Conservation (phyloP, 2,888 invertebrate genomes). For the Metalampra italica region DNA sequence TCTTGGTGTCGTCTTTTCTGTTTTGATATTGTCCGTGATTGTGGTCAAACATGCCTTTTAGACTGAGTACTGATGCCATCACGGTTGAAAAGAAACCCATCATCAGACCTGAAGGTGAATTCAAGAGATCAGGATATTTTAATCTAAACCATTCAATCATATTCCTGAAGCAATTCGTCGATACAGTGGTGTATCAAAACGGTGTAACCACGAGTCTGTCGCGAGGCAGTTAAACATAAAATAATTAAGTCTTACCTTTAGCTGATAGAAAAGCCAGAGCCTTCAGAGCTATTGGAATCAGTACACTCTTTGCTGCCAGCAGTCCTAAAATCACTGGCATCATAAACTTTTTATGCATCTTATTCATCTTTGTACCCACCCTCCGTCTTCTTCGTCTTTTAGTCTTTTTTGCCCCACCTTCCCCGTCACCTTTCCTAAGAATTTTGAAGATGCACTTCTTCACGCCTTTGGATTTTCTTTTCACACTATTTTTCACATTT, state of each 20-base stretch:
- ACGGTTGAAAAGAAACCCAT: slow-evolving; percentile 71
- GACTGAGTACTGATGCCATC: slow-evolving; percentile 80
- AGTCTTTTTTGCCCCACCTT: not conserved
- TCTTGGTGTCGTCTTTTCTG: slow-evolving; percentile 59
- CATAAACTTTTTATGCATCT: slow-evolving; percentile 75
- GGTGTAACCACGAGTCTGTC: no score
- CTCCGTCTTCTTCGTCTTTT: slow-evolving; percentile 28
- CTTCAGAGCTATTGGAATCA: slow-evolving; percentile 83
- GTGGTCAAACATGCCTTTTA: slow-evolving; percentile 72
- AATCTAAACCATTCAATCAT: not conserved
- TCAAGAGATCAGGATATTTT: not conserved
- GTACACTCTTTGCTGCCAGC: slow-evolving; percentile 81
- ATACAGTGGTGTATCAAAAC: no score
- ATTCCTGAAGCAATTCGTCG: not conserved
- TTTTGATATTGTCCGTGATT: slow-evolving; percentile 45
- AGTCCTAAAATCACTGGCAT: slow-evolving; percentile 81
- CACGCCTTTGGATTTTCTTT: slow-evolving; percentile 31
- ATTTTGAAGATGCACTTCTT: slow-evolving; percentile 62
- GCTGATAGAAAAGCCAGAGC: slow-evolving; percentile 83
- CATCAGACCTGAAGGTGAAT: slow-evolving; percentile 46
- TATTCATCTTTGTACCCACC: slow-evolving; percentile 20
- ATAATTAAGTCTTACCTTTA: slow-evolving; percentile 54
- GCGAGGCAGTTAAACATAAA: no score
- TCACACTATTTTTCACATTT: slow-evolving; percentile 19
- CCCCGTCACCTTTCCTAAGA: slow-evolving; percentile 30